These are phyloP conservation scores for Eupithecia abbreviata DNA, from an alignment of 2,888 invertebrate species.

Conservation along the genomic window DNA sequence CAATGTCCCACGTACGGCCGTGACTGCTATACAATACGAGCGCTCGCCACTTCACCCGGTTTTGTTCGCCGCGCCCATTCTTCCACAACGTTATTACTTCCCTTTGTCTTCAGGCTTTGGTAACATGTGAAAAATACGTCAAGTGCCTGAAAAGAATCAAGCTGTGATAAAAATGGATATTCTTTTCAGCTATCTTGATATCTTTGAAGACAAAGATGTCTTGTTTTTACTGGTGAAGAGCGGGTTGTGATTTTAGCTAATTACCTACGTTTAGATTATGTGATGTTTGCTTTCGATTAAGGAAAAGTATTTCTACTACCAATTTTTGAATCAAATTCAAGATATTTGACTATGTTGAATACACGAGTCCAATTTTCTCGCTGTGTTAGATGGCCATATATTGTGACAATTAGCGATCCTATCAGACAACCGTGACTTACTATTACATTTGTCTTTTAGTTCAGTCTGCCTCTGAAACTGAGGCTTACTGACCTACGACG, in stretches of 20 bases:
- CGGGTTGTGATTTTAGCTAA: background rate
- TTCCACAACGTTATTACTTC: conserved; percentile 73
- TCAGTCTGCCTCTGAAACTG: background rate
- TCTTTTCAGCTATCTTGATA: conserved; percentile 11
- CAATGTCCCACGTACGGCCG: conserved; percentile 36
- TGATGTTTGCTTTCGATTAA: background rate
- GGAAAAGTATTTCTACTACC: background rate
- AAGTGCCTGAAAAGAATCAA: conserved; percentile 51
- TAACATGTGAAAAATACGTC: conserved; percentile 63
- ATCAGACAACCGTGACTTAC: too few relatives aligned
- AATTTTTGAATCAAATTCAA: background rate
- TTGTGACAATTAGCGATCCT: too few relatives aligned
- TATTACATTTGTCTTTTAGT: too few relatives aligned
- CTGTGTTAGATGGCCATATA: background rate
- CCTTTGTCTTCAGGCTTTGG: conserved; percentile 62
- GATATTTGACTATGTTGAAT: background rate
- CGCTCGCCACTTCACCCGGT: conserved; percentile 70
- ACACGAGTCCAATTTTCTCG: background rate
- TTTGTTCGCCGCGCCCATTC: conserved; percentile 73
- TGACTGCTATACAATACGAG: conserved; percentile 55
- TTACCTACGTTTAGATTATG: background rate
- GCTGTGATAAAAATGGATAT: conserved; percentile 39
- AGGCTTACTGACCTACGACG: too few relatives aligned
- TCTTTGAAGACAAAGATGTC: conserved; percentile 9
- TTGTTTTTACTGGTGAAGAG: background rate